Base-by-base conservation (phyloP, 2,888 invertebrate genomes). In the Electrophaes corylata region DNA sequence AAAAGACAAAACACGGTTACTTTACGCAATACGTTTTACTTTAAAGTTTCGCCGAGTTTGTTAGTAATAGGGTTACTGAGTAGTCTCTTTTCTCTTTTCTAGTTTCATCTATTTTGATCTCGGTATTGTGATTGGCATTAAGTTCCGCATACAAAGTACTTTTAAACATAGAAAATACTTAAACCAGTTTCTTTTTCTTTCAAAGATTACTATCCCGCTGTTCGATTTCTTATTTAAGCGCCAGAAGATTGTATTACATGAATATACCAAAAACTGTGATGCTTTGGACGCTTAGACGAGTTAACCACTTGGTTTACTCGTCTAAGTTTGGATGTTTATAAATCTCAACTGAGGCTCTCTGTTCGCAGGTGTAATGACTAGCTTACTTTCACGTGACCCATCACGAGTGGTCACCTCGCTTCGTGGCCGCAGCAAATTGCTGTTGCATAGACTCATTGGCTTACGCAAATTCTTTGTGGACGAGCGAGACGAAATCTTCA, bases 311-410 rank as follows among this genome's bases (percentile, higher is more conserved):
- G n/a, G n/a, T n/a, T n/a, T n/a, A n/a, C n/a, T n/a, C n/a, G n/a
- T n/a, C n/a, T n/a, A n/a, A n/a, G n/a, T n/a, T n/a, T n/a, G n/a
- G n/a, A n/a, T n/a, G n/a, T n/a, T n/a, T n/a, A n/a, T n/a, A 23
- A 3, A 23, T 49, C 40, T 18, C n/a, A 45, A 18, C 19, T 29
- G 16, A 31, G 18, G 45, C n/a, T n/a, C n/a, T 44, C 14, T 23
- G 29, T 26, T 37, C 35, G 52, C 62, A 57, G 60, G 62, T 60
- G 61, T 57, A 63, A 57, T 56, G 55, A 51, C 50, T 6, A 52
- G 54, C 65, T 58, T 67, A 83, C 85, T 87, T 87, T 87, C 87
- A 78, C 85, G 72, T 79, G 82, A 86, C 85, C 85, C 82, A 82
- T 84, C 83, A 84, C 85, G 84, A 81, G 45, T 70, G 75, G 75